These are phyloP conservation scores for Cephus spinipes DNA, from an alignment of 2,888 invertebrate genomes.

Conservation along the genomic window DNA sequence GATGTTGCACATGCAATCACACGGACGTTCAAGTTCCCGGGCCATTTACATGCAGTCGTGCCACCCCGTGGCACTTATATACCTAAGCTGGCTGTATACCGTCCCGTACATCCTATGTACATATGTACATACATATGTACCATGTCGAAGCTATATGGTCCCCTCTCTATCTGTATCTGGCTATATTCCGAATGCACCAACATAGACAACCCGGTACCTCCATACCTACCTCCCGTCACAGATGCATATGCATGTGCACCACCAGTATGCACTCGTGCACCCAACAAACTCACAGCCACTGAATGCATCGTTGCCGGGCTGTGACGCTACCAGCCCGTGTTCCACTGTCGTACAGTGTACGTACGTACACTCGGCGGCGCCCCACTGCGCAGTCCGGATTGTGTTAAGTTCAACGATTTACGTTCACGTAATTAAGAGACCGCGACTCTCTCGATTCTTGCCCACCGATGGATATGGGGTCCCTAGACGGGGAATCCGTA, in stretches of 20 bases:
- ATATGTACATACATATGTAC: not conserved
- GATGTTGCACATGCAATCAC: constrained; percentile 22
- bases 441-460: not conserved
- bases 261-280: not conserved
- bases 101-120: not conserved
- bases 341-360: not conserved
- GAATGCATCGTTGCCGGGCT: constrained; percentile 8
- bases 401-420: constrained; percentile 7
- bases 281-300: not conserved
- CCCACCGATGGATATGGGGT: not conserved
- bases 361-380: not conserved
- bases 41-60: constrained; percentile 8
- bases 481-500: not conserved
- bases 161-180: not conserved
- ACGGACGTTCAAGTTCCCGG: constrained; percentile 24
- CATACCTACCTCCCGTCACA: not conserved
- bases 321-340: not conserved
- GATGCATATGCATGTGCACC: not conserved
- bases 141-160: not conserved
- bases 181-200: constrained; percentile 2
- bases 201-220: not conserved
- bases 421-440: constrained; percentile 4
- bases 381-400: not conserved
- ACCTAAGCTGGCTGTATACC: not conserved
- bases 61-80: not conserved